phyloP scores from a whole-genome alignment of 2,797 vertebrate species.

The Epinephelus coioides region DNA sequence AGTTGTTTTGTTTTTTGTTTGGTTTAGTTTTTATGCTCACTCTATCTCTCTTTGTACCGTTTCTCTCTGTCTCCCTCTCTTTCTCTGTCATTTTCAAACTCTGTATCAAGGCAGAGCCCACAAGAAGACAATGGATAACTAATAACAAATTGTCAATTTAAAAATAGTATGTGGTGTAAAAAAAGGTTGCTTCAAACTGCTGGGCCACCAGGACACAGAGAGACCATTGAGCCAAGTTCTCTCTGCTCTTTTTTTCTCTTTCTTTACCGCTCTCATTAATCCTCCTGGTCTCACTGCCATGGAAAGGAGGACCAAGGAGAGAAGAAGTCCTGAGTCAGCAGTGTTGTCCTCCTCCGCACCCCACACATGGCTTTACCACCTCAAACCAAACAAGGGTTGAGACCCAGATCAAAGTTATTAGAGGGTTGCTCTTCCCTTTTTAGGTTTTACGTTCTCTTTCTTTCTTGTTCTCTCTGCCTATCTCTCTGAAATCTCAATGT shows the following conservation, averaged over 20 bases:
- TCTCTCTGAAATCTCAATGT: slow-evolving; percentile 38
- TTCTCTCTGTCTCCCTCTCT: background rate
- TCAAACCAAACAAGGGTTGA: slow-evolving; percentile 59
- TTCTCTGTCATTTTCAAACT: slow-evolving; percentile 17
- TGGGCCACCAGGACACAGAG: slow-evolving; percentile 7
- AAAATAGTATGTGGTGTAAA: background rate
- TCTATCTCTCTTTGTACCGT: background rate
- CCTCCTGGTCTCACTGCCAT: slow-evolving; percentile 10
- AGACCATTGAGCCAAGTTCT: slow-evolving; percentile 28
- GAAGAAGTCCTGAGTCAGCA: slow-evolving; percentile 67
- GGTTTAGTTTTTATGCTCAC: background rate
- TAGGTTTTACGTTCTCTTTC: slow-evolving; percentile 35
- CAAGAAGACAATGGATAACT: background rate
- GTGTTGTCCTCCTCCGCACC: slow-evolving; percentile 37
- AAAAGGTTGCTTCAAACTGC: background rate
- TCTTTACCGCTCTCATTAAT: slow-evolving; percentile 56
- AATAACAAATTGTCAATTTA: slow-evolving; percentile 7
- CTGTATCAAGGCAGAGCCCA: background rate
- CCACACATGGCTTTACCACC: slow-evolving; percentile 65
- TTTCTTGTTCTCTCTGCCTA: slow-evolving; percentile 30
- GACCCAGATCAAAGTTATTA: slow-evolving; percentile 63
- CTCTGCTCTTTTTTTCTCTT: slow-evolving; percentile 25
- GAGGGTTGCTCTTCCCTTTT: slow-evolving; percentile 46
- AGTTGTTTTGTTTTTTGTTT: slow-evolving; percentile 5
- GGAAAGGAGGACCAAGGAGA: slow-evolving; percentile 21